A percentile compares a stretch with the other conserved stretches of the same genome.
Conservation (phyloP, 2,888 invertebrate genomes). For the Nemoura dubitans region DNA sequence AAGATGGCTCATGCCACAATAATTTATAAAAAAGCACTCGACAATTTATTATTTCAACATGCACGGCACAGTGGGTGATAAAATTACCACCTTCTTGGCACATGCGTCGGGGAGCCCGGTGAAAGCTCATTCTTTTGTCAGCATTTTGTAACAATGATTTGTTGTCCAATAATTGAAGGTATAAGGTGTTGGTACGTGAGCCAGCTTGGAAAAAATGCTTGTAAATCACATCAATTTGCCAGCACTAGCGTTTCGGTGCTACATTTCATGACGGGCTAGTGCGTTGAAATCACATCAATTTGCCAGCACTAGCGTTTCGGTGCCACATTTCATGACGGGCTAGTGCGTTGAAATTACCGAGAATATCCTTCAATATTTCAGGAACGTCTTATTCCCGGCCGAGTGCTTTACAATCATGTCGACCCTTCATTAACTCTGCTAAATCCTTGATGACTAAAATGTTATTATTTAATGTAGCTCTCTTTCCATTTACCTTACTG, state of each 20-base stretch:
- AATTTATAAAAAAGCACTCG: constrained; percentile 19
- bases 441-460: too few relatives aligned
- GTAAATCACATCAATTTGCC: not conserved
- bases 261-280: not conserved
- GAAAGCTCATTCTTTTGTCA: not conserved
- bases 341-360: not conserved
- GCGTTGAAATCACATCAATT: not conserved
- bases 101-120: not conserved
- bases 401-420: too few relatives aligned
- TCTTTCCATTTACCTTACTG: too few relatives aligned
- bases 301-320: not conserved
- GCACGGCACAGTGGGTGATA: constrained; percentile 27
- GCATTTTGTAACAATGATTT: constrained; percentile 18
- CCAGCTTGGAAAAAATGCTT: not conserved
- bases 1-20: constrained; percentile 17
- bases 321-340: not conserved
- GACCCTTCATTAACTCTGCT: too few relatives aligned
- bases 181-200: not conserved
- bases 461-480: too few relatives aligned
- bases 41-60: constrained; percentile 20
- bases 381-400: too few relatives aligned
- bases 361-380: too few relatives aligned
- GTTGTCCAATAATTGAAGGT: constrained; percentile 2
- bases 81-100: constrained; percentile 23
- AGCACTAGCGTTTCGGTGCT: not conserved